Evolutionary conservation across 2,113 vertebrate species (phyloP).

Genomic region (Tyrannus savana): DNA sequence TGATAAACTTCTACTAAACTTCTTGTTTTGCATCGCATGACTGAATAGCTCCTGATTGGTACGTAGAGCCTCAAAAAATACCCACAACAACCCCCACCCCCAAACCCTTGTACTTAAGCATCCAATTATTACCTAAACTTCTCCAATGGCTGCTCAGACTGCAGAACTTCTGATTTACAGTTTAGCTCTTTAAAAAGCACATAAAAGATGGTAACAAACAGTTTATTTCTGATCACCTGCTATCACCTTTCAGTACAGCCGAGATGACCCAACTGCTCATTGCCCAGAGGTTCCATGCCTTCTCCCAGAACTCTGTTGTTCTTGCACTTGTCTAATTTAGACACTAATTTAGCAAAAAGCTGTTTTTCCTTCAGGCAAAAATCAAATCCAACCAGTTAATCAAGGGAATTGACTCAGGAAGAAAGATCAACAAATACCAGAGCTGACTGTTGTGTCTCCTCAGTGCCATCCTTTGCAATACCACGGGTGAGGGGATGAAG

Average conservation of each 20-base stretch:
- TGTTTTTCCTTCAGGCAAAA: neutral
- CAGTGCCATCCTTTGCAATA: neutral
- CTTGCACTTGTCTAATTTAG: neutral
- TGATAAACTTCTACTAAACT: neutral
- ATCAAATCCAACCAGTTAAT: slow-evolving; percentile 11
- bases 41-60: neutral
- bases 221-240: neutral
- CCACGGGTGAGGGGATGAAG: neutral
- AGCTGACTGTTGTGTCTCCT: neutral
- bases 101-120: neutral
- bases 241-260: neutral
- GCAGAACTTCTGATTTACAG: neutral
- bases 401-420: slow-evolving; percentile 21
- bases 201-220: neutral
- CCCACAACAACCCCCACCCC: neutral
- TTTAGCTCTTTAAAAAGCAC: neutral
- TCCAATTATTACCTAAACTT: neutral
- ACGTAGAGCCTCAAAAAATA: rapidly evolving
- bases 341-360: neutral
- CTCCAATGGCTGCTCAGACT: neutral
- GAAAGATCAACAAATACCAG: neutral
- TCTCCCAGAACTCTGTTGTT: neutral
- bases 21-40: neutral
- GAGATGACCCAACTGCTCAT: neutral
- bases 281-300: neutral